phyloP scores from a whole-genome alignment of 2,888 invertebrate species.

The Heterodera filipjevi region DNA sequence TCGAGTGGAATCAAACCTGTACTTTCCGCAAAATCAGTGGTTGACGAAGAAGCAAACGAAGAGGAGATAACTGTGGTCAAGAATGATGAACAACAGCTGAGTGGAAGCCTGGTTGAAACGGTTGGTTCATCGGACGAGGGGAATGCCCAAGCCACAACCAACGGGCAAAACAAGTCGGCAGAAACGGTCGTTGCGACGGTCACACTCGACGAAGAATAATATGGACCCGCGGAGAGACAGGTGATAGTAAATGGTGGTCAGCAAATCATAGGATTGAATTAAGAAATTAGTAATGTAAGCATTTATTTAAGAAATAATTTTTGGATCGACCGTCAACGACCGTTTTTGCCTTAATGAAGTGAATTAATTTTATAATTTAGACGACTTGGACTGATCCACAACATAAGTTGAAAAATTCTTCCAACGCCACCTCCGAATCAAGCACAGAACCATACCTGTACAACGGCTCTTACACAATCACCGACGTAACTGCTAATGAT shows the following conservation, averaged over 20 bases:
- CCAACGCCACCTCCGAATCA: neutral
- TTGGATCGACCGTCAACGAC: neutral
- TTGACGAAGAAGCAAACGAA: slow-evolving; percentile 11
- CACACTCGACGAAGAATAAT: slow-evolving; percentile 1
- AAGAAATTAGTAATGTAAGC: neutral
- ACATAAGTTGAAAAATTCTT: neutral
- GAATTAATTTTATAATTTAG: slow-evolving; percentile 21
- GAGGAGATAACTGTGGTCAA: slow-evolving; percentile 28
- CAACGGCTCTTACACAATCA: slow-evolving; percentile 32
- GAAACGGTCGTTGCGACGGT: slow-evolving; percentile 21
- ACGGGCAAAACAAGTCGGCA: slow-evolving; percentile 20
- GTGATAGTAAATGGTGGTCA: neutral
- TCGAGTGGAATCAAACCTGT: neutral
- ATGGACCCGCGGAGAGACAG: neutral
- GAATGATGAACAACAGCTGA: slow-evolving; percentile 14
- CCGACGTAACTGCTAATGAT: slow-evolving; percentile 37
- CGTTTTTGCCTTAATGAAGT: neutral
- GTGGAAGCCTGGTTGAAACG: slow-evolving; percentile 34
- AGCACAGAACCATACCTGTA: slow-evolving; percentile 36
- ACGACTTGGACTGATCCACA: slow-evolving; percentile 30
- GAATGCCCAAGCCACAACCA: neutral
- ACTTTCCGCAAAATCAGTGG: neutral
- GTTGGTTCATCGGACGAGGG: slow-evolving; percentile 29
- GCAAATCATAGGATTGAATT: no score
- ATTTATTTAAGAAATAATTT: no score